Base-by-base conservation (phyloP, 2,797 vertebrate genomes). In the Mormyrus proboscirostris region DNA sequence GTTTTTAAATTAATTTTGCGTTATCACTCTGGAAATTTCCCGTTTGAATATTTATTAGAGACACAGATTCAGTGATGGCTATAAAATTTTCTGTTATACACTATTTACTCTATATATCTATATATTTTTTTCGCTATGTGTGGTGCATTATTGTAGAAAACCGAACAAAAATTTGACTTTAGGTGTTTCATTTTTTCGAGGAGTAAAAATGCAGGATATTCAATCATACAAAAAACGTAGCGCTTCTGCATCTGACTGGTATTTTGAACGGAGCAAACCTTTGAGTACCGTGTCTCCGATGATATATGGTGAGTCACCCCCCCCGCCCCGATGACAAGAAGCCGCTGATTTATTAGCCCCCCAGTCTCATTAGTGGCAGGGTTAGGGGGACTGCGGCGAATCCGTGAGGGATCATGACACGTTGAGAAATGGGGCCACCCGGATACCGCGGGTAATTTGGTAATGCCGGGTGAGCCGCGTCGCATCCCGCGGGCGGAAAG, bases 381-480 rank as follows among this genome's bases (percentile, higher is more conserved):
- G 73, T 16, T 16, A 82, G 73, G 7, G 69, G 8, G 91, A 90
- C 91, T 49, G 87, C 91, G 90, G 92, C 89, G 91, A 92, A 91
- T 57, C 92, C 92, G 90, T 91, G 90, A 93, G 93, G 93, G 92
- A 93, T 92, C 90, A 88, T 89, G 93, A 90, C 92, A 89, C 1
- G 69, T 90, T 93, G 92, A 93, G 89, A 90, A 92, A 93, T 1
- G 90, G 93, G 90, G 91, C 92, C 86, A 4, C 92, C 73, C 90
- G 92, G 91, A 93, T 92, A 41, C 92, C 92, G 92, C 92, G 91
- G 92, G 93, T 93, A 94, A 93, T 92, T 89, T 90, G 91, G 90
- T 92, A 91, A 93, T 92, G 93, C 92, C 91, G 91, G 91, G 91
- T 90, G 87, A 49, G 89, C 90, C 89, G 82, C 87, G 59, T 88